Conservation (phyloP, 2,888 invertebrate genomes). For the Branchellion lobata region DNA sequence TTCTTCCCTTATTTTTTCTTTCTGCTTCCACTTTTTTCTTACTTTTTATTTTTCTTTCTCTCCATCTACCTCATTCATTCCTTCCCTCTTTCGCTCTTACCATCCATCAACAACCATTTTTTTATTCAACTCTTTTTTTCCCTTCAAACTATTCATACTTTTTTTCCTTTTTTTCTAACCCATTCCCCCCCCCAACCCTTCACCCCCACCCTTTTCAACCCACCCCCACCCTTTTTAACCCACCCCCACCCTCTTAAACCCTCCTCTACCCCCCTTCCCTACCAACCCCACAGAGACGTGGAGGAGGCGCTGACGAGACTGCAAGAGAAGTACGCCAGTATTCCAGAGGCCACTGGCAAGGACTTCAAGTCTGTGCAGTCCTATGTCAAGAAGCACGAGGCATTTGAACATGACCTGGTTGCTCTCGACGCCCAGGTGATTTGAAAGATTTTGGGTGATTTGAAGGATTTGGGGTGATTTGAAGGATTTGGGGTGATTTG, state of each 20-base stretch:
- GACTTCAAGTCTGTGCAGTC: slow-evolving; percentile 83
- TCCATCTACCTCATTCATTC: neutral
- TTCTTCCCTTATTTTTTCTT: too few species aligned
- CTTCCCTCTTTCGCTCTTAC: neutral
- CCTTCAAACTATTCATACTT: too few species aligned
- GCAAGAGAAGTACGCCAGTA: slow-evolving; percentile 80
- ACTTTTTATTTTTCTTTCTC: too few species aligned
- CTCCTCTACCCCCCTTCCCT: neutral
- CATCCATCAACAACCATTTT: neutral
- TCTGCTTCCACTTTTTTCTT: too few species aligned
- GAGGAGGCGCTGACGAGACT: slow-evolving; percentile 85
- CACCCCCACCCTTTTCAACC: too few species aligned
- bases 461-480: neutral
- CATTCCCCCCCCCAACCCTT: too few species aligned
- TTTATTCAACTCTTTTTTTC: too few species aligned
- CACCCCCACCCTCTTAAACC: too few species aligned
- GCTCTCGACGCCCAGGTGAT: slow-evolving; percentile 83
- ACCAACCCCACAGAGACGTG: slow-evolving; percentile 70
- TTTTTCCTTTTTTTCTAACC: too few species aligned
- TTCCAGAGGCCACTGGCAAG: slow-evolving; percentile 76
- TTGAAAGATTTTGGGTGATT: neutral
- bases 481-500: neutral
- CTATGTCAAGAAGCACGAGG: slow-evolving; percentile 82
- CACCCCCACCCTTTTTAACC: too few species aligned
- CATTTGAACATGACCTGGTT: slow-evolving; percentile 86